These are phyloP conservation scores for Maconellicoccus hirsutus DNA, from an alignment of 1,140 invertebrate genomes.

Conservation along the genomic window DNA sequence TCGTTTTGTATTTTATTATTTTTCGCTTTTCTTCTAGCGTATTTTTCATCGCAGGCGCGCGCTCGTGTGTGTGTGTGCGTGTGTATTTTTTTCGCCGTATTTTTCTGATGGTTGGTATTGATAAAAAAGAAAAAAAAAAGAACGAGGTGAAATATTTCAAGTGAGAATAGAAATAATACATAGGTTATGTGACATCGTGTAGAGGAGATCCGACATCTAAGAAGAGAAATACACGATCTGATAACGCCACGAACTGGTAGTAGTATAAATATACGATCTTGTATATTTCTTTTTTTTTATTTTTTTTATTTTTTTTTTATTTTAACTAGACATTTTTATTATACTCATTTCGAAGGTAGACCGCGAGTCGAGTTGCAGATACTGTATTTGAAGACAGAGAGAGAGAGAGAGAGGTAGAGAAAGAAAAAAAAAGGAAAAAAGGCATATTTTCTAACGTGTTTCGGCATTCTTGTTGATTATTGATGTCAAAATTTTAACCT, in stretches of 20 bases:
- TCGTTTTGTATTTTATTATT: too few species aligned
- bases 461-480: too few species aligned
- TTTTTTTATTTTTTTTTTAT: background rate
- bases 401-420: too few species aligned
- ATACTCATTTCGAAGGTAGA: slow-evolving; percentile 20
- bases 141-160: slow-evolving; percentile 3
- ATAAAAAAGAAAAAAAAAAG: background rate
- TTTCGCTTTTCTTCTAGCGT: background rate
- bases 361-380: background rate
- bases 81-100: background rate
- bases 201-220: slow-evolving; percentile 13
- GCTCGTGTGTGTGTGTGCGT: background rate
- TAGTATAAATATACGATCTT: slow-evolving; percentile 16
- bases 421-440: too few species aligned
- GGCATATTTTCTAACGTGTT: too few species aligned
- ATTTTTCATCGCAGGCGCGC: background rate
- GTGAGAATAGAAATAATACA: slow-evolving; percentile 19
- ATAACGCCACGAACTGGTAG: slow-evolving; percentile 16
- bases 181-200: slow-evolving; percentile 13
- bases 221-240: slow-evolving; percentile 14
- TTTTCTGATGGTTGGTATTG: background rate
- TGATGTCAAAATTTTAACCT: too few species aligned
- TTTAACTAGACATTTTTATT: slow-evolving; percentile 19
- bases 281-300: background rate
- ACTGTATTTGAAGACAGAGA: too few species aligned